Evolutionary conservation across 2,888 invertebrate genomes (phyloP).

Genomic region (Elgonia sp.): DNA sequence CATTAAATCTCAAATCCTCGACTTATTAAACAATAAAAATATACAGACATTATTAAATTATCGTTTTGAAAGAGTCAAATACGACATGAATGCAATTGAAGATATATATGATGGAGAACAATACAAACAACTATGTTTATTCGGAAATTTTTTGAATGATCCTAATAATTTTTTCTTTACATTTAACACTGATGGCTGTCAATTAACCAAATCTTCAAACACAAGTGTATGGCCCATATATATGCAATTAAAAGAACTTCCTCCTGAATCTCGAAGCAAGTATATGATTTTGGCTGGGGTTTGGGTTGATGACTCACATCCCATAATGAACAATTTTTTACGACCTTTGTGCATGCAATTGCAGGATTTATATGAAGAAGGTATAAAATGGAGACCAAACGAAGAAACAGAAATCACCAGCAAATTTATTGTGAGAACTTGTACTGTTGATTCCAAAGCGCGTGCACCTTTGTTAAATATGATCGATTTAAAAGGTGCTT

Average conservation of each 20-base stretch:
- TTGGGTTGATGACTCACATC: constrained; percentile 60
- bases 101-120: constrained; percentile 68
- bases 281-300: constrained; percentile 62
- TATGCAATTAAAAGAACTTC: constrained; percentile 70
- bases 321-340: too few species aligned
- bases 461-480: background rate
- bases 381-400: too few species aligned
- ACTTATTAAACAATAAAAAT: background rate
- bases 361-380: too few species aligned
- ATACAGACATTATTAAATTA: constrained; percentile 2
- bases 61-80: constrained; percentile 14
- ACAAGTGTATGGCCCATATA: constrained; percentile 67
- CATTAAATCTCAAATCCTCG: too few species aligned
- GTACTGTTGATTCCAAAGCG: constrained; percentile 2
- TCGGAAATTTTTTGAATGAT: constrained; percentile 51
- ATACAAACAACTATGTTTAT: constrained; percentile 35
- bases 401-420: background rate
- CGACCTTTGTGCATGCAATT: too few species aligned
- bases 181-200: constrained; percentile 62
- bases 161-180: constrained; percentile 58
- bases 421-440: background rate
- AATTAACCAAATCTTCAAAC: constrained; percentile 46
- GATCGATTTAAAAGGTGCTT: background rate
- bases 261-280: constrained; percentile 68
- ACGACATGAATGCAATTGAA: constrained; percentile 32